Evolutionary conservation across 1,140 invertebrate species (phyloP), one percentile per base, ranked within the genome.

Genomic region (Bilobella aurantiaca): DNA sequence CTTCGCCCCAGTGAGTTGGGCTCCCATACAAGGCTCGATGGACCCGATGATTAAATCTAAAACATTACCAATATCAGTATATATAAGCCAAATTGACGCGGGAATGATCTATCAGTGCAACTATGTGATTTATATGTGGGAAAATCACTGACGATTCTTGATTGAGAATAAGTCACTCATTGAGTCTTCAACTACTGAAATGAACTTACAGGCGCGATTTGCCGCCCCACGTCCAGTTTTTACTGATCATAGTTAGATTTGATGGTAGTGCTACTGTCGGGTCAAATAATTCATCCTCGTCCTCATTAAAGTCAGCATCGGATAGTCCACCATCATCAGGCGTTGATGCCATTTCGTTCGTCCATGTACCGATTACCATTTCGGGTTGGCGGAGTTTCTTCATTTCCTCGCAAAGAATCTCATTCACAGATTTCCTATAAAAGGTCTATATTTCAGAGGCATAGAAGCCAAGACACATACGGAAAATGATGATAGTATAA

Each of bases 301-400:
- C 73, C 57, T 77, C 74, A 65, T 76, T 74, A 67, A 70, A 74
- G 12, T 73, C 71, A 42, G 68, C 73, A 25, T n/a, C 49, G 1
- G n/a, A 5, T 18, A 53, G 61, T 2, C 57, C 49, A 64, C 67
- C 67, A 37, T 63, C 59, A n/a, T n/a, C n/a, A n/a, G n/a, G n/a
- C n/a, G n/a, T n/a, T n/a, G n/a, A n/a, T 0, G 87, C 86, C 89
- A 93, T 91, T 23, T 92, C 89, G 76, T 92, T 93, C 0, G 87
- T 88, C 90, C 90, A 93, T 0, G 86, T 92, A n/a, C 90, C 90
- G 63, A 93, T 91, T 76, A 91, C 89, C 73, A 90, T 82, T 72
- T 74, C 74, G 34, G 72, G 68, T 59, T 74, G 75, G 80, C 62
- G 82, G 77, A 57, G 78, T 78, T 28, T 79, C 77, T 77, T 81